A percentile compares a stretch with the other conserved stretches of the same genome.
These are phyloP conservation scores for Aporrectodea caliginosa DNA, from an alignment of 1,140 invertebrate species.

Conservation along the genomic window DNA sequence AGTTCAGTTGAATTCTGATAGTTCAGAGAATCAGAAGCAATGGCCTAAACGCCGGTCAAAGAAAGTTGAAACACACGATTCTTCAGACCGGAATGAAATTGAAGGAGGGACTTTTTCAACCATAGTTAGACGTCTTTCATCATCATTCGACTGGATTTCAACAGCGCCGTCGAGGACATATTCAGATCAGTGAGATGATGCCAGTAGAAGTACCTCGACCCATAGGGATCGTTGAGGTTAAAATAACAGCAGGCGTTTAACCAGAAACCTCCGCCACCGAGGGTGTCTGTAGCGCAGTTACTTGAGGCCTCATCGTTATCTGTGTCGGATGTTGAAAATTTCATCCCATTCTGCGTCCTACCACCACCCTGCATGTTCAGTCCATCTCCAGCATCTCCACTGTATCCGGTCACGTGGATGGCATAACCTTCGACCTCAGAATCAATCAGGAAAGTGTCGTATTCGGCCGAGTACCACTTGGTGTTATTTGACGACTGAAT, in stretches of 20 bases:
- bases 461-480: conserved; percentile 5
- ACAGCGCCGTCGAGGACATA: neutral
- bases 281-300: neutral
- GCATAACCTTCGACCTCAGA: neutral
- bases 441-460: neutral
- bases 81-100: too few relatives aligned
- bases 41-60: too few relatives aligned
- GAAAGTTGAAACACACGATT: too few relatives aligned
- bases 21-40: too few relatives aligned
- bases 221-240: conserved; percentile 6
- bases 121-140: neutral
- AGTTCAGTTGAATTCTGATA: too few relatives aligned
- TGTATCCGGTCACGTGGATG: conserved; percentile 6
- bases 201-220: neutral
- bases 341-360: conserved; percentile 5
- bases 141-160: neutral
- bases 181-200: neutral
- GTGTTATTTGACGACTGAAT: neutral
- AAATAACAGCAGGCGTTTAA: neutral
- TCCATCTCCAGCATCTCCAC: neutral
- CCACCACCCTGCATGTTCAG: neutral
- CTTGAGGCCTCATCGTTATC: neutral
- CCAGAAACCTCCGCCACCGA: conserved; percentile 4
- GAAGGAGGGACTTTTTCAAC: too few relatives aligned
- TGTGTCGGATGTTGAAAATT: conserved; percentile 1